Percentiles rank a stretch among this genome's conserved stretches.
Conservation (phyloP, 1,140 invertebrate genomes). For the Diabrotica undecimpunctata region DNA sequence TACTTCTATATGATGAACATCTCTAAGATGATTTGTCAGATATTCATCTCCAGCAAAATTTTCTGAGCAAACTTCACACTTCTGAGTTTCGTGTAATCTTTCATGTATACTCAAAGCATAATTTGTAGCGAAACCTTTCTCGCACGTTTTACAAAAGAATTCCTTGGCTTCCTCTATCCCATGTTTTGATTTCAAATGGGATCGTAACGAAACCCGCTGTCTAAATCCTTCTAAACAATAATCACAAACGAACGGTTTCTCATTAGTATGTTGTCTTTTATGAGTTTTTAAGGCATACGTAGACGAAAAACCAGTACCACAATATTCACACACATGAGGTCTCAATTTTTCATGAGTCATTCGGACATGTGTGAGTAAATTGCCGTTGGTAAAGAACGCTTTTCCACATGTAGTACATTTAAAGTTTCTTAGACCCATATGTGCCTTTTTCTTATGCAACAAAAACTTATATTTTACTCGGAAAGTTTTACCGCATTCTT, state of each 20-base stretch:
- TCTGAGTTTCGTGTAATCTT: constrained; percentile 21
- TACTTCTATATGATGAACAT: constrained; percentile 6
- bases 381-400: constrained; percentile 31
- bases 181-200: constrained; percentile 35
- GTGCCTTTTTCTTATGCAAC: constrained; percentile 33
- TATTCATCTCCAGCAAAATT: constrained; percentile 25
- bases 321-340: constrained; percentile 35
- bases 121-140: constrained; percentile 29
- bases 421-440: constrained; percentile 32
- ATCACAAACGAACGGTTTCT: constrained; percentile 34
- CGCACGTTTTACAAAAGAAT: constrained; percentile 31
- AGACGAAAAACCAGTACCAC: constrained; percentile 33
- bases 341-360: constrained; percentile 37
- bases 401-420: constrained; percentile 37
- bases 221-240: constrained; percentile 35
- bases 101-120: constrained; percentile 24
- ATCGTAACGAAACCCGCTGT: constrained; percentile 32
- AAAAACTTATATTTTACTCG: constrained; percentile 32
- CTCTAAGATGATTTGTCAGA: constrained; percentile 23
- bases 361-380: constrained; percentile 34
- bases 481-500: constrained; percentile 33
- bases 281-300: constrained; percentile 31
- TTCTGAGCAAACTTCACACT: constrained; percentile 26
- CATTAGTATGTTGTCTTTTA: constrained; percentile 33
- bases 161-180: constrained; percentile 30